Conservation (phyloP, 2,888 invertebrate genomes). For the Aphidoletes aphidimyza region DNA sequence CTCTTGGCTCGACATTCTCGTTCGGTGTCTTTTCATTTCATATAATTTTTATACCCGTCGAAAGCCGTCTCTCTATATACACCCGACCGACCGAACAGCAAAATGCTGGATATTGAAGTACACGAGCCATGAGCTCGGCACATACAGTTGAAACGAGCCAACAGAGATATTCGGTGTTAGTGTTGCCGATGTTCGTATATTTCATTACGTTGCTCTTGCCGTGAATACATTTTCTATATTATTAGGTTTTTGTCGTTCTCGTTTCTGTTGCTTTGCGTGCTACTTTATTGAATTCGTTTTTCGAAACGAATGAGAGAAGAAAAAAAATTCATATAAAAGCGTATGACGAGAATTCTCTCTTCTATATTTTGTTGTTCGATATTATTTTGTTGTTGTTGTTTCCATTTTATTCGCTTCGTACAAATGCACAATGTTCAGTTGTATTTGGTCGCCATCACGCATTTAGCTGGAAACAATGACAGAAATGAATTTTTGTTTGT, state of each 20-base stretch:
- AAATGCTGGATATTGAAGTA: neutral
- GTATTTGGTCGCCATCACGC: neutral
- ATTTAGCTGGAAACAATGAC: slow-evolving; percentile 27
- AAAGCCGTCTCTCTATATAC: neutral
- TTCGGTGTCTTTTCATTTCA: slow-evolving; percentile 37
- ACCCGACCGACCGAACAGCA: too few relatives aligned
- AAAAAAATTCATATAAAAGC: too few relatives aligned
- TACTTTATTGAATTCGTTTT: slow-evolving; percentile 52
- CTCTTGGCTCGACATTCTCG: slow-evolving; percentile 10
- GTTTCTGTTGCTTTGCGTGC: slow-evolving; percentile 54
- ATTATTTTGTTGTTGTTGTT: neutral
- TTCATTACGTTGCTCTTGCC: slow-evolving; percentile 50
- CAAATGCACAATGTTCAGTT: slow-evolving; percentile 31
- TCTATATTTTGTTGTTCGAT: neutral
- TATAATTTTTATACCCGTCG: neutral
- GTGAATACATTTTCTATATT: slow-evolving; percentile 52
- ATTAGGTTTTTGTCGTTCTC: slow-evolving; percentile 50
- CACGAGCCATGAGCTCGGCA: neutral
- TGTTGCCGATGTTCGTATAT: slow-evolving; percentile 43
- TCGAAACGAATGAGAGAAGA: too few relatives aligned
- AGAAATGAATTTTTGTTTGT: neutral
- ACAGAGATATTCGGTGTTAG: slow-evolving; percentile 12
- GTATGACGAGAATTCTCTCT: slow-evolving; percentile 43
- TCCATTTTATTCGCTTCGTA: neutral
- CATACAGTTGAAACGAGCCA: neutral